Evolutionary conservation across 2,888 invertebrate species (phyloP).

Genomic region (Lasiommata megera): DNA sequence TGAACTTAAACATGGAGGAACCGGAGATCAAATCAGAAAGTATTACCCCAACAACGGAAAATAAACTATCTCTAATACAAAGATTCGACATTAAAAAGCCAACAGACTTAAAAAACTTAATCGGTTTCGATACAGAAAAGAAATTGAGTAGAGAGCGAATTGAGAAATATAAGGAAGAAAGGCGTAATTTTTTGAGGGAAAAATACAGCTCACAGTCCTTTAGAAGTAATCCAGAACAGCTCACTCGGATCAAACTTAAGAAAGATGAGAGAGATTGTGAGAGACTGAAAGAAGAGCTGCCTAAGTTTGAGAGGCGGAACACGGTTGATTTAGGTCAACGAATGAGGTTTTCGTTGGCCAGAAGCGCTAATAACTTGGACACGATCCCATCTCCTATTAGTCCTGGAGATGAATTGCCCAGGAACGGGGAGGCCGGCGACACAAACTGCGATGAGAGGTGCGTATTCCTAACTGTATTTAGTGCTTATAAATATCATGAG

Average conservation of each 20-base stretch:
- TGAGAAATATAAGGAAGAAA: constrained; percentile 94
- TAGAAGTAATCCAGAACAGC: constrained; percentile 81
- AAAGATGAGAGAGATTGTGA: constrained; percentile 54
- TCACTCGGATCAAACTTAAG: constrained; percentile 67
- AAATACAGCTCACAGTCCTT: constrained; percentile 93
- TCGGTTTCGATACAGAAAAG: constrained; percentile 72
- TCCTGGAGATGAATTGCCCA: constrained; percentile 22
- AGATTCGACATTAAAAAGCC: constrained; percentile 60
- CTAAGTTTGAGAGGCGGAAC: constrained; percentile 71
- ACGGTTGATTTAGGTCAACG: constrained; percentile 74
- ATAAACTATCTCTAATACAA: constrained; percentile 83
- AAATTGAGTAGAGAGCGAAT: constrained; percentile 90
- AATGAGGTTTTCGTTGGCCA: constrained; percentile 65
- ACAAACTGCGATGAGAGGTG: constrained; percentile 30
- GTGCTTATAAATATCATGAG: not conserved
- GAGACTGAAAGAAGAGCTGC: constrained; percentile 51
- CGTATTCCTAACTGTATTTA: constrained; percentile 12
- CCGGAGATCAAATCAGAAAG: constrained; percentile 50
- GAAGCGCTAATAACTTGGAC: constrained; percentile 64
- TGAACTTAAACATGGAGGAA: constrained; percentile 64
- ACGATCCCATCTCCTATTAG: constrained; percentile 55
- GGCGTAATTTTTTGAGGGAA: constrained; percentile 91
- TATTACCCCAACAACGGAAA: constrained; percentile 83
- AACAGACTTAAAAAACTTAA: constrained; percentile 56
- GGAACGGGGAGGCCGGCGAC: constrained; percentile 23